Evolutionary conservation across 2,113 vertebrate genomes (phyloP).

Genomic region (Pavo muticus): DNA sequence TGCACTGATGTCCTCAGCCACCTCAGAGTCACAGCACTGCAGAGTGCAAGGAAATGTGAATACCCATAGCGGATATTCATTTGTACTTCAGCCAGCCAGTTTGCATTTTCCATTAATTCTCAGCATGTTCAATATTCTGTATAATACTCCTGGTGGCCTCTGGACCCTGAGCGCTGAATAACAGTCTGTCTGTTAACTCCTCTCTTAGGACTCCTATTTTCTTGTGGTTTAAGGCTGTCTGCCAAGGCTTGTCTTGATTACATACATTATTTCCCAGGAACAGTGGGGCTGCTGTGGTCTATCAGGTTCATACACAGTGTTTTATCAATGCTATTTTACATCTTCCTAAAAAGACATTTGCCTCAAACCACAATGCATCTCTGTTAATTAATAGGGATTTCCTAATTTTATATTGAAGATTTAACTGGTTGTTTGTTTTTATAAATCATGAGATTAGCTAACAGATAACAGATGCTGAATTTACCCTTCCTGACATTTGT

Average conservation of each 20-base stretch:
- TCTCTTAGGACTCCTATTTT: background rate
- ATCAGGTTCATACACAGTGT: background rate
- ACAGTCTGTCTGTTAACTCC: background rate
- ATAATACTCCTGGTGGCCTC: background rate
- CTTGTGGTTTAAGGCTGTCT: background rate
- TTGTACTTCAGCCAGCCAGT: background rate
- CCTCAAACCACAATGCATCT: background rate
- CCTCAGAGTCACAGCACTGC: background rate
- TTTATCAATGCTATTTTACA: background rate
- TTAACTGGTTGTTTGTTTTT: slow-evolving; percentile 21
- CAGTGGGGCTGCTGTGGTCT: background rate
- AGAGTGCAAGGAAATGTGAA: background rate
- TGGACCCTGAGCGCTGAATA: background rate
- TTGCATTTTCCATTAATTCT: background rate
- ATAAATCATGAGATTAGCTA: slow-evolving; percentile 17
- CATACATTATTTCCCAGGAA: background rate
- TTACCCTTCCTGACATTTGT: slow-evolving; percentile 6
- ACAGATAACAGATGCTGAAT: slow-evolving; percentile 31
- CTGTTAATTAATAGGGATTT: background rate
- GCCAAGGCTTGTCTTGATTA: background rate
- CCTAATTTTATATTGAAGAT: background rate
- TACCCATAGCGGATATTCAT: background rate
- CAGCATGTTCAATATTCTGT: background rate
- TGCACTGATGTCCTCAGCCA: background rate
- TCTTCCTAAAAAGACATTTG: background rate